phyloP scores from a whole-genome alignment of 2,888 invertebrate genomes.

The Epicampocera succincta region DNA sequence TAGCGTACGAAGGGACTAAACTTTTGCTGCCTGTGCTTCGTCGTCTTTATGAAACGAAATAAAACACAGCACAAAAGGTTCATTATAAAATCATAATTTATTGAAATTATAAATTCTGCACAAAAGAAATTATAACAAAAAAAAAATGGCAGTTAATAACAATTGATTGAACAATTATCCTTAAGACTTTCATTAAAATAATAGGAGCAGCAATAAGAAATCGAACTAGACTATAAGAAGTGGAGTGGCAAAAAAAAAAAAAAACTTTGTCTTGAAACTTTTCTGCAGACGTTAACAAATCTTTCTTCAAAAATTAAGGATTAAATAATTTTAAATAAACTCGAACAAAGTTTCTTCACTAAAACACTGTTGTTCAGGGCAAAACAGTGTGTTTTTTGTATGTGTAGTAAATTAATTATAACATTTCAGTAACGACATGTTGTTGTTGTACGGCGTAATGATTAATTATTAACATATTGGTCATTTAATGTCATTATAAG shows the following conservation, averaged over 20 bases:
- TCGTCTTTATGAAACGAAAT: no score
- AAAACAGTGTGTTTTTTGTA: no score
- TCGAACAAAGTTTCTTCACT: no score
- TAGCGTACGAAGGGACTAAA: slow-evolving; percentile 32
- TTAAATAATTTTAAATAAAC: no score
- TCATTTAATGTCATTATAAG: slow-evolving; percentile 46
- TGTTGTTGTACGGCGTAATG: background rate
- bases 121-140: slow-evolving; percentile 28
- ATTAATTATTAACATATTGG: slow-evolving; percentile 45
- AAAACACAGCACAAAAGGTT: slow-evolving; percentile 21
- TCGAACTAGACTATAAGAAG: background rate
- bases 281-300: no score
- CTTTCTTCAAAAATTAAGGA: no score
- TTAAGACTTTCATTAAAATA: background rate
- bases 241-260: no score
- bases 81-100: slow-evolving; percentile 55
- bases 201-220: background rate
- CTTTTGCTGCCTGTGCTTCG: slow-evolving; percentile 4
- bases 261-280: no score
- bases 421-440: background rate
- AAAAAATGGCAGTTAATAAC: slow-evolving; percentile 52
- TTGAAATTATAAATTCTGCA: slow-evolving; percentile 44
- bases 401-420: background rate
- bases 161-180: slow-evolving; percentile 65
- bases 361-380: no score